These are phyloP conservation scores for Isichthys henryi DNA, from an alignment of 2,113 vertebrate species.

Conservation along the genomic window DNA sequence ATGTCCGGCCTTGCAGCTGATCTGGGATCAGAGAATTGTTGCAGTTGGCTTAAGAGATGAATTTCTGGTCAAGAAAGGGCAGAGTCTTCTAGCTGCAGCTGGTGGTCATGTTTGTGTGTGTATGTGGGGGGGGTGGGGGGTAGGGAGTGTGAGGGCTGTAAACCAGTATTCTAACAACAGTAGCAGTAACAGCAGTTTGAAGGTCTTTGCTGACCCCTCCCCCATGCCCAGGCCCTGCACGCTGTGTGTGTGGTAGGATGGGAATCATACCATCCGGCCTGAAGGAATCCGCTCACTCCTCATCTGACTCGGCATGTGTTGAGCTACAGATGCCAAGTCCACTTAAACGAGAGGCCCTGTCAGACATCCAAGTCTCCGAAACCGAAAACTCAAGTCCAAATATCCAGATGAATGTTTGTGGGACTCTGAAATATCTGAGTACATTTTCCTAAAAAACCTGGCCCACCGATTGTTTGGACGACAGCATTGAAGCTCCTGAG, in stretches of 20 bases:
- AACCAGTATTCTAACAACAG: neutral
- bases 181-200: neutral
- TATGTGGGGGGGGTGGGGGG: neutral
- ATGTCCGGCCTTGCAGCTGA: neutral
- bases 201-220: neutral
- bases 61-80: neutral
- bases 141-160: neutral
- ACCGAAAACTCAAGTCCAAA: neutral
- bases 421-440: neutral
- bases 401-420: neutral
- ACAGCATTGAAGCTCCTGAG: neutral
- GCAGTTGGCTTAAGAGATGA: neutral
- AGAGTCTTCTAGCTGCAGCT: neutral
- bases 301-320: constrained; percentile 18
- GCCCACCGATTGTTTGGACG: neutral
- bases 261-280: neutral
- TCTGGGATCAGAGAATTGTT: neutral
- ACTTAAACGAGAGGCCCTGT: neutral
- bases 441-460: neutral
- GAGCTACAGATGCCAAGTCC: constrained; percentile 7
- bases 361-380: neutral
- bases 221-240: neutral
- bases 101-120: no score
- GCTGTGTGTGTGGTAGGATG: neutral
- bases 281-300: neutral